Evolutionary conservation across 2,888 invertebrate genomes (phyloP).

Genomic region (Eupithecia dodoneata): DNA sequence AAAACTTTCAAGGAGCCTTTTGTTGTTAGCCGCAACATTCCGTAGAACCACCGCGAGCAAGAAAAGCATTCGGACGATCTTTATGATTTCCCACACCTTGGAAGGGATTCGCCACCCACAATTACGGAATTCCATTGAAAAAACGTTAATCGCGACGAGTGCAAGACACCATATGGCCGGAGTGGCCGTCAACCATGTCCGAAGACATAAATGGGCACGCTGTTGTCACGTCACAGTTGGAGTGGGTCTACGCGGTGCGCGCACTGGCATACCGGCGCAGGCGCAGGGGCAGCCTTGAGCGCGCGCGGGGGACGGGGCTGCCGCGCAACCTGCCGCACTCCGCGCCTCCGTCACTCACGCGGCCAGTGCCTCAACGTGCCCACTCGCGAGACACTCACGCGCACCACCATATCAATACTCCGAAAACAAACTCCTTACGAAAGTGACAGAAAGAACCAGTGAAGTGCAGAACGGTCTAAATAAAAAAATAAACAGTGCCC

Average conservation of each 20-base stretch:
- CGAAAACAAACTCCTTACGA: conserved; percentile 51
- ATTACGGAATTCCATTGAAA: conserved; percentile 70
- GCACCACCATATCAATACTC: conserved; percentile 35
- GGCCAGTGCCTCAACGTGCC: conserved; percentile 68
- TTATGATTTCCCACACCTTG: conserved; percentile 62
- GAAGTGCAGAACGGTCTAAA: conserved; percentile 59
- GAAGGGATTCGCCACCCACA: conserved; percentile 59
- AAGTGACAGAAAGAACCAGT: conserved; percentile 64
- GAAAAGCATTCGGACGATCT: conserved; percentile 34
- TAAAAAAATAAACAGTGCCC: conserved; percentile 62
- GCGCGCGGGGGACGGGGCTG: conserved; percentile 56
- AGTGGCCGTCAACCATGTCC: conserved; percentile 79
- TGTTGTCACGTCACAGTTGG: conserved; percentile 82
- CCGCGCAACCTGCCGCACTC: conserved; percentile 68
- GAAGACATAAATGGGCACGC: conserved; percentile 83
- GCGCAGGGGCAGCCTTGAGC: conserved; percentile 50
- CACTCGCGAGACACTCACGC: conserved; percentile 43
- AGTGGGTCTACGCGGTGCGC: conserved; percentile 61
- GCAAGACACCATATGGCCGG: conserved; percentile 79
- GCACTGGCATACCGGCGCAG: conserved; percentile 35
- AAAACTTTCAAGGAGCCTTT: conserved; percentile 25
- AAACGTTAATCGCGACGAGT: conserved; percentile 63
- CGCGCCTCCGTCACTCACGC: conserved; percentile 63
- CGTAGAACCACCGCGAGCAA: conserved; percentile 23
- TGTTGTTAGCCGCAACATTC: conserved; percentile 36